phyloP scores from a whole-genome alignment of 1,140 invertebrate species.

The Trichogramma pretiosum region DNA sequence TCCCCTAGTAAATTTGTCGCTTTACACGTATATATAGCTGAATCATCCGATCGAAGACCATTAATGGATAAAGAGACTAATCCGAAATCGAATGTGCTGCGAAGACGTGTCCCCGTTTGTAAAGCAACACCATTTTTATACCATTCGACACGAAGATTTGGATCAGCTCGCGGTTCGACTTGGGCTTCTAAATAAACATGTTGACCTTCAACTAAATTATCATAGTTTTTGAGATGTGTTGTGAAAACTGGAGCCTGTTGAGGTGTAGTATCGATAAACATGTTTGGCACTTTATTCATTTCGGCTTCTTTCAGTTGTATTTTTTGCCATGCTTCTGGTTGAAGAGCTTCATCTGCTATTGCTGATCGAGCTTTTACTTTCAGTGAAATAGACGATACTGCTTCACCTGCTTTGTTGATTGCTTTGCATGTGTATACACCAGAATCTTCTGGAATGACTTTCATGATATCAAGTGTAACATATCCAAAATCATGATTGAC shows the following conservation, averaged over 20 bases:
- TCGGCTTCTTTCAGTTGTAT: slow-evolving; percentile 82
- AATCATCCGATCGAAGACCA: slow-evolving; percentile 76
- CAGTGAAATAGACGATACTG: slow-evolving; percentile 78
- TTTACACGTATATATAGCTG: slow-evolving; percentile 90
- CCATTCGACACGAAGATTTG: slow-evolving; percentile 84
- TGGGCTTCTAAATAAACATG: slow-evolving; percentile 89
- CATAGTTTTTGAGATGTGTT: slow-evolving; percentile 77
- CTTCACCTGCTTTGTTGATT: slow-evolving; percentile 82
- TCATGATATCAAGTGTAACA: slow-evolving; percentile 83
- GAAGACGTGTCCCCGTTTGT: slow-evolving; percentile 73
- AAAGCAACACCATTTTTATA: slow-evolving; percentile 84
- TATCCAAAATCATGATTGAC: slow-evolving; percentile 90
- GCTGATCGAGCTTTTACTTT: slow-evolving; percentile 75
- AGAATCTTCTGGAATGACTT: slow-evolving; percentile 80
- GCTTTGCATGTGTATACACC: slow-evolving; percentile 91
- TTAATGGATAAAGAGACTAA: slow-evolving; percentile 86
- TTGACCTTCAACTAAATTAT: slow-evolving; percentile 79
- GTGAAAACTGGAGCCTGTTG: slow-evolving; percentile 85
- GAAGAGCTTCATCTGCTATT: slow-evolving; percentile 70
- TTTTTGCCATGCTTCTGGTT: slow-evolving; percentile 82
- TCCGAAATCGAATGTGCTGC: slow-evolving; percentile 88
- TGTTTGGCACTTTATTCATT: slow-evolving; percentile 77
- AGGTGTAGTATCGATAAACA: slow-evolving; percentile 70
- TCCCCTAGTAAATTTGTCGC: slow-evolving; percentile 83
- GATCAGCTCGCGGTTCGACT: slow-evolving; percentile 92